phyloP scores from a whole-genome alignment of 2,888 invertebrate genomes.

The Ernsta delagoae region DNA sequence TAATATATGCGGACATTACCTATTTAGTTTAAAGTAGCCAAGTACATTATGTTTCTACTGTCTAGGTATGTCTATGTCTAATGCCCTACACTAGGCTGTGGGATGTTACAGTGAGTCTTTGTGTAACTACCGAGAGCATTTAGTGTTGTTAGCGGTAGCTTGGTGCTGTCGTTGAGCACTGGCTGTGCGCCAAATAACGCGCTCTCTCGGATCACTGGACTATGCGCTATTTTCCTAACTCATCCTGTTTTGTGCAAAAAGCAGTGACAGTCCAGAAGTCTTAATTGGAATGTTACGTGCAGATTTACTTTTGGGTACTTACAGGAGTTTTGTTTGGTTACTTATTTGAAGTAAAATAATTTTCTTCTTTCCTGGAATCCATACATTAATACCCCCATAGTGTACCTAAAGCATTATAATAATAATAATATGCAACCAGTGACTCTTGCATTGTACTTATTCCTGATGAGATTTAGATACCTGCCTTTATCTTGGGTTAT shows the following conservation, averaged over 20 bases:
- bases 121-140: conserved; percentile 22
- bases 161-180: conserved; percentile 19
- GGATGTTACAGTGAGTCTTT: conserved; percentile 12
- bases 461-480: too few relatives aligned
- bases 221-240: conserved; percentile 18
- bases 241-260: conserved; percentile 1
- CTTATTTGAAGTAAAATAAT: too few relatives aligned
- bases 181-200: conserved; percentile 25
- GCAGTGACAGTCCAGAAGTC: conserved; percentile 6
- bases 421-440: too few relatives aligned
- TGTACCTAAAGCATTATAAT: too few relatives aligned
- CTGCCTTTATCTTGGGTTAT: too few relatives aligned
- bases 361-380: too few relatives aligned
- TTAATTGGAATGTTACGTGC: neutral
- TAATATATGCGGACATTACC: too few relatives aligned
- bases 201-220: conserved; percentile 10
- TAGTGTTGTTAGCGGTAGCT: conserved; percentile 26
- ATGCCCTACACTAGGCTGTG: neutral
- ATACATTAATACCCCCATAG: too few relatives aligned
- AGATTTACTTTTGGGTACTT: neutral
- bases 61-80: neutral
- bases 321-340: too few relatives aligned
- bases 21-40: too few relatives aligned
- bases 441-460: too few relatives aligned
- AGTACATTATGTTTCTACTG: neutral